Evolutionary conservation across 2,888 invertebrate species (phyloP), one percentile per base, ranked within the genome.

Genomic region (Brachynemurus nebulosus): DNA sequence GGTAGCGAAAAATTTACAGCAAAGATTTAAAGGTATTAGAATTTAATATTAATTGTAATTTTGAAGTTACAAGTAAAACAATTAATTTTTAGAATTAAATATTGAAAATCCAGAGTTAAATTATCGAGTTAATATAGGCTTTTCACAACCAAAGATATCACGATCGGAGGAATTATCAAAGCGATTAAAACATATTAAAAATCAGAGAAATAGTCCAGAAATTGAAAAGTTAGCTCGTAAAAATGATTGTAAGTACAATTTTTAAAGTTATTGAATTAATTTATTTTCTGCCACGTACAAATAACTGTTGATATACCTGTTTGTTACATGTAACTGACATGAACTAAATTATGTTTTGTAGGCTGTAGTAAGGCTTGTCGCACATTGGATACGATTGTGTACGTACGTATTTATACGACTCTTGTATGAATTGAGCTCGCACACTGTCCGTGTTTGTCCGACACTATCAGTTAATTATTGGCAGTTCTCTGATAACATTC

Each of bases 41-140:
- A n/a, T 2, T 11, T 42, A 46, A 42, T 44, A 30, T 19, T 34
- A 19, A n/a, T n/a, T n/a, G n/a, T n/a, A n/a, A 41, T 37, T 34
- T 36, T 33, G 18, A 44, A 20, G 37, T 37, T 37, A 37, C 4
- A n/a, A 25, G 8, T 36, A 36, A 36, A 18, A 12, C 16, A 6
- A 12, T 11, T 17, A 18, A 44, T 45, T 23, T 44, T 12, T 47
- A 65, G 76, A 69, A 52, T 45, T 66, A 9, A 67, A 69, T 45
- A 54, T 57, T 27, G 63, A 66, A 49, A 78, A 81, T 61, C 71
- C 74, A 1, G 65, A 66, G 40, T 30, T 77, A 23, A 53, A 66
- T 46, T 73, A 61, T 49, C 70, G 71, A 55, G 70, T 81, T 2
- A 71, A 83, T 55, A 82, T 83, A 54, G 81, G 83, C 0, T 72